phyloP scores from a whole-genome alignment of 2,888 invertebrate genomes.

The Spodoptera exigua region DNA sequence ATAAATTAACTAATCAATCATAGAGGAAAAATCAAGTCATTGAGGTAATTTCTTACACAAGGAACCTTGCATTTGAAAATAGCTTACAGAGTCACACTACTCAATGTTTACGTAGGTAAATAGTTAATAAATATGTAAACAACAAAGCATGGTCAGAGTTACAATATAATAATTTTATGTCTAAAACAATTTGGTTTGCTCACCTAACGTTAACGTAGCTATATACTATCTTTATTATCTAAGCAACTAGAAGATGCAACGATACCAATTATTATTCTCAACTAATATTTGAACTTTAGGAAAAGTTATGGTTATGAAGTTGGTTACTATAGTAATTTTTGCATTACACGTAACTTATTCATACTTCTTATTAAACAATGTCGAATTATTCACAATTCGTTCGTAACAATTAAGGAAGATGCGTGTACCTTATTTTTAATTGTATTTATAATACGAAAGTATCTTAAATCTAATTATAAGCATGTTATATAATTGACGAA shows the following conservation, averaged over 20 bases:
- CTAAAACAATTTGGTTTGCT: constrained; percentile 64
- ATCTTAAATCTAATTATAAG: constrained; percentile 7
- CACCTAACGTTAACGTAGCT: constrained; percentile 42
- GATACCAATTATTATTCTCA: constrained; percentile 14
- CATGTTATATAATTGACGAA: constrained; percentile 38
- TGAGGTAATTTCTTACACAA: constrained; percentile 80
- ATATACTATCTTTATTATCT: constrained; percentile 40
- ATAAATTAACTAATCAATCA: constrained; percentile 74
- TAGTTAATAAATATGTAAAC: constrained; percentile 54
- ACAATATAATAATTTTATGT: constrained; percentile 35
- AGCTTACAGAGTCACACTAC: constrained; percentile 44
- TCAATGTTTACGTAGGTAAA: constrained; percentile 45
- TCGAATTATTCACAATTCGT: not conserved
- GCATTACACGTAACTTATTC: constrained; percentile 4
- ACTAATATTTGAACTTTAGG: constrained; percentile 36
- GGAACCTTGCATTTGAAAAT: constrained; percentile 70
- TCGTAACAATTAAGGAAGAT: too few species aligned
- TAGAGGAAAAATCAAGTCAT: constrained; percentile 63
- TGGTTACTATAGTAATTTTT: not conserved
- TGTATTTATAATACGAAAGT: constrained; percentile 1
- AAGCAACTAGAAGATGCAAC: constrained; percentile 35
- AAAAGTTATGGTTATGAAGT: constrained; percentile 13
- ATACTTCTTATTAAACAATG: not conserved
- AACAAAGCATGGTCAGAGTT: constrained; percentile 37
- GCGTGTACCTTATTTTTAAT: not conserved